phyloP scores from a whole-genome alignment of 1,140 invertebrate genomes.

The Coptotermes formosanus region DNA sequence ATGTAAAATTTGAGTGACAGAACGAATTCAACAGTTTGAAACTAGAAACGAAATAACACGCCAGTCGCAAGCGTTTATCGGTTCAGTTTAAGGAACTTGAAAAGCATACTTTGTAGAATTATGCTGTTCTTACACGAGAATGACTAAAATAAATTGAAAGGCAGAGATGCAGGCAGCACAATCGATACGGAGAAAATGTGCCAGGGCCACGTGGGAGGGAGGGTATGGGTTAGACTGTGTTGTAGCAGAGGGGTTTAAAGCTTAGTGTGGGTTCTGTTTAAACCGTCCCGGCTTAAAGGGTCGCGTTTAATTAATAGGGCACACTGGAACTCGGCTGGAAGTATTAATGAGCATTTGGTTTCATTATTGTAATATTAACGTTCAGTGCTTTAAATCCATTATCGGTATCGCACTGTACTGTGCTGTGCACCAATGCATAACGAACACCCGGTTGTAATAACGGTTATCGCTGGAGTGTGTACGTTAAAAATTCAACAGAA shows the following conservation, averaged over 20 bases:
- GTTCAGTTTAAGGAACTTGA: neutral
- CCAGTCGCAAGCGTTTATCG: neutral
- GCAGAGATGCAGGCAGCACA: neutral
- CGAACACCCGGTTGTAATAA: no score
- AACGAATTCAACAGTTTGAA: neutral
- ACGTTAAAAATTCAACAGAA: no score
- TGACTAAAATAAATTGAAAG: neutral
- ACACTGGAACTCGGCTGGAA: neutral
- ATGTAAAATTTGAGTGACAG: no score
- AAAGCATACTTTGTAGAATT: neutral
- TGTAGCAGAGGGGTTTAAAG: neutral
- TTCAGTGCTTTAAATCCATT: neutral
- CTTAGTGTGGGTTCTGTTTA: neutral
- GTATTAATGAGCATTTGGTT: constrained; percentile 5
- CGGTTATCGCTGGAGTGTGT: no score
- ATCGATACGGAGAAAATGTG: neutral
- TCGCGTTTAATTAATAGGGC: neutral
- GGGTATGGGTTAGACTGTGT: neutral
- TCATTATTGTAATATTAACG: constrained; percentile 1
- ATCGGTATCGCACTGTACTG: neutral
- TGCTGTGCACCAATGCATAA: no score
- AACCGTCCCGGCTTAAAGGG: neutral
- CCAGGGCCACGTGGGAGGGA: neutral
- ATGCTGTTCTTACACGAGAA: neutral
- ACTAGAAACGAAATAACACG: neutral